phyloP scores from a whole-genome alignment of 2,113 vertebrate genomes.

The Bettongia penicillata region DNA sequence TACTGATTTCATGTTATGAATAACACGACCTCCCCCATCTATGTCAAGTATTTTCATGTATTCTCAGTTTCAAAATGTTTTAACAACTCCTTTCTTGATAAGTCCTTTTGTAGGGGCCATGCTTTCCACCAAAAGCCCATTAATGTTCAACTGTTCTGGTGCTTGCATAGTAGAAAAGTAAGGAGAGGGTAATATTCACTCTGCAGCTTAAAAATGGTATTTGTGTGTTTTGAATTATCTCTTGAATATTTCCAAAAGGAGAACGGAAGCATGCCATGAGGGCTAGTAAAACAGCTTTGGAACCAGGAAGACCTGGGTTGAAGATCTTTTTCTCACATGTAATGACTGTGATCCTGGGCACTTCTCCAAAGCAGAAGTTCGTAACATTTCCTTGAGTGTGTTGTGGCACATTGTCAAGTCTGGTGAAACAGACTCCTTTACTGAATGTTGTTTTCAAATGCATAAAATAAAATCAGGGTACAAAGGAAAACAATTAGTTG shows the following conservation, averaged over 20 bases:
- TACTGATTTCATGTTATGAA: not conserved
- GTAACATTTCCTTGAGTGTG: not conserved
- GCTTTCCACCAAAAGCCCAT: not conserved
- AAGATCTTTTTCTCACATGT: not conserved
- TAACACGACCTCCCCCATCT: not conserved
- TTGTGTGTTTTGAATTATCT: not conserved
- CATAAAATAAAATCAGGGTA: not conserved
- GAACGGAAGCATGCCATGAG: not conserved
- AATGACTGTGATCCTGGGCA: not conserved
- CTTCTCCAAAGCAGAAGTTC: not conserved
- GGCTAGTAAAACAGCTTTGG: not conserved
- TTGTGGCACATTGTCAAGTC: not conserved
- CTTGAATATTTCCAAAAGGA: not conserved
- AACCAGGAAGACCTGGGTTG: not conserved
- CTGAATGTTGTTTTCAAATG: not conserved
- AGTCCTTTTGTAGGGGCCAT: not conserved
- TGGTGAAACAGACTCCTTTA: not conserved
- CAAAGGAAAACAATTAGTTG: not conserved
- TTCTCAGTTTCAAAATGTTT: not conserved
- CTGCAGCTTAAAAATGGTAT: not conserved
- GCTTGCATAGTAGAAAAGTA: not conserved
- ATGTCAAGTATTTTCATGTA: not conserved
- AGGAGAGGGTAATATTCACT: not conserved
- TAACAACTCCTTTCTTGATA: not conserved
- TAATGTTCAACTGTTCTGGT: not conserved